Conservation (phyloP, 2,888 invertebrate genomes). For the Andrena bicolor region DNA sequence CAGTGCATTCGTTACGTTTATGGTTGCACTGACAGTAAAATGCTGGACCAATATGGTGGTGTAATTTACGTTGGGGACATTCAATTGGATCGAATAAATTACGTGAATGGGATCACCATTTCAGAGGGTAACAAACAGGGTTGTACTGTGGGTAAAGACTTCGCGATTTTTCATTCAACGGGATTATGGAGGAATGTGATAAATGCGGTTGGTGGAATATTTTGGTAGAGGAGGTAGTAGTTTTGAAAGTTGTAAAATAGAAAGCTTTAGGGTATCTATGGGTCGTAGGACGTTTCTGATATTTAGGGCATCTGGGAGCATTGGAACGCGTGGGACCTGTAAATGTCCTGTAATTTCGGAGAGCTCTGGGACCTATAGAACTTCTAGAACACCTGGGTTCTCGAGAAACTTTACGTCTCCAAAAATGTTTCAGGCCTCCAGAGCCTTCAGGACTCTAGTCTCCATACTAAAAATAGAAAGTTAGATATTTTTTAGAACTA, state of each 20-base stretch:
- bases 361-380: not conserved
- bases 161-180: too few species aligned
- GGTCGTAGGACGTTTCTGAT: too few species aligned
- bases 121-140: not conserved
- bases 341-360: not conserved
- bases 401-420: not conserved
- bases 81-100: slow-evolving; percentile 8
- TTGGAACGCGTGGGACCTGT: too few species aligned
- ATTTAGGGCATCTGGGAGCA: too few species aligned
- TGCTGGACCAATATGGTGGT: slow-evolving; percentile 20
- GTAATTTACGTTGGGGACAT: slow-evolving; percentile 16
- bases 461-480: too few species aligned
- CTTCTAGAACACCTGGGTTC: not conserved
- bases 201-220: too few species aligned
- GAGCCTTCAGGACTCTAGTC: not conserved
- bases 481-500: too few species aligned
- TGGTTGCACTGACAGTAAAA: not conserved
- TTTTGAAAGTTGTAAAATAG: too few species aligned
- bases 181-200: too few species aligned
- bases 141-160: too few species aligned
- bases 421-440: not conserved
- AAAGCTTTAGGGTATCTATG: too few species aligned
- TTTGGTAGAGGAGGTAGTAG: too few species aligned
- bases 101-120: not conserved
- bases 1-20: slow-evolving; percentile 34